Evolutionary conservation across 2,113 vertebrate genomes (phyloP).

Genomic region (Peromyscus californicus): DNA sequence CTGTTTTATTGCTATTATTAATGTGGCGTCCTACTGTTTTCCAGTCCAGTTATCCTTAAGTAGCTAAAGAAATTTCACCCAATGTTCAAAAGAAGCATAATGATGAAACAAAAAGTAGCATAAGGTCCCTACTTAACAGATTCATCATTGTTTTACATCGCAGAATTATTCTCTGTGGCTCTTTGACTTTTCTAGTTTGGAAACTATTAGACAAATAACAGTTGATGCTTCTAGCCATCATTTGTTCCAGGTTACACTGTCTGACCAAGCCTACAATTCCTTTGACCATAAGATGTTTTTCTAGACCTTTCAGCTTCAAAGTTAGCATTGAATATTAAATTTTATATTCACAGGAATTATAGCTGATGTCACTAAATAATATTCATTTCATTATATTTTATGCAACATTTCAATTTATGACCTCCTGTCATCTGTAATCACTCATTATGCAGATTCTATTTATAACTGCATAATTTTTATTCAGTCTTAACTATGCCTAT

Average conservation of each 20-base stretch:
- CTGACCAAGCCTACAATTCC: neutral
- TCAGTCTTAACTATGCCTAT: neutral
- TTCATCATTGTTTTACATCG: neutral
- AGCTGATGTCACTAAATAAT: slow-evolving; percentile 41
- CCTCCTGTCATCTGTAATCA: neutral
- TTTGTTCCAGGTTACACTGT: neutral
- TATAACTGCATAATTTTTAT: neutral
- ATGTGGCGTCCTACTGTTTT: neutral
- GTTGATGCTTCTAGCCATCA: neutral
- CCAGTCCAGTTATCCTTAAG: neutral
- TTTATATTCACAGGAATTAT: slow-evolving; percentile 9
- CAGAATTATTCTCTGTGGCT: neutral
- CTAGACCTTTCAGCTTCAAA: neutral
- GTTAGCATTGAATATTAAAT: slow-evolving; percentile 26
- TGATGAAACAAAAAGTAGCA: neutral
- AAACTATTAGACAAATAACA: neutral
- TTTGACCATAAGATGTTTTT: neutral
- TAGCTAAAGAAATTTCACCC: neutral
- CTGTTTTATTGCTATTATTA: neutral
- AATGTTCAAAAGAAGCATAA: neutral
- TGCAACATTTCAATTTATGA: slow-evolving; percentile 33
- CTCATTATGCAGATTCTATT: slow-evolving; percentile 40
- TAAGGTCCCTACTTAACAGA: neutral
- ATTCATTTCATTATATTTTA: slow-evolving; percentile 39
- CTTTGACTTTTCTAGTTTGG: neutral